phyloP scores from a whole-genome alignment of 1,140 invertebrate species.

The Sipha flava region DNA sequence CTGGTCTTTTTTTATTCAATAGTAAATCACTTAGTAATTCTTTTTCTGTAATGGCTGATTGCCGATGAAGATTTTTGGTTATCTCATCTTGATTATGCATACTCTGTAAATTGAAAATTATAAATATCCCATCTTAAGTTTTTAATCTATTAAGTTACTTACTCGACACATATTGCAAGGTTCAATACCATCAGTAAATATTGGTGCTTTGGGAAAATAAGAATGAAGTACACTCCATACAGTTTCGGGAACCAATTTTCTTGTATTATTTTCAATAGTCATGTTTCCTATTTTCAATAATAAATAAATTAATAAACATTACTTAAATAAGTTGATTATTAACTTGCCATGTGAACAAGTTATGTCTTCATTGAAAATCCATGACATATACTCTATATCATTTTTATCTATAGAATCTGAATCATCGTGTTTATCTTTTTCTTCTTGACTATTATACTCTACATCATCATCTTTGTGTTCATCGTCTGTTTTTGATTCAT shows the following conservation, averaged over 20 bases:
- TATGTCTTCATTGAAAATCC: slow-evolving; percentile 37
- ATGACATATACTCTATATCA: slow-evolving; percentile 7
- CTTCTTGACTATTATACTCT: not conserved
- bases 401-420: slow-evolving; percentile 29
- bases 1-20: slow-evolving; percentile 33
- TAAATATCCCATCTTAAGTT: not conserved
- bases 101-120: slow-evolving; percentile 29
- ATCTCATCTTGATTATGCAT: slow-evolving; percentile 36
- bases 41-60: slow-evolving; percentile 36
- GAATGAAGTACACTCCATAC: slow-evolving; percentile 37
- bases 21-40: slow-evolving; percentile 33
- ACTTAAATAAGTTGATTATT: not conserved
- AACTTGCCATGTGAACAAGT: slow-evolving; percentile 37
- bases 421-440: slow-evolving; percentile 13
- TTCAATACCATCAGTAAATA: slow-evolving; percentile 34
- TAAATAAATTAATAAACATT: not conserved
- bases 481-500: not conserved
- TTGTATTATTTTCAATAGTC: slow-evolving; percentile 33
- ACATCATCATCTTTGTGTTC: slow-evolving; percentile 11
- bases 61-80: slow-evolving; percentile 27
- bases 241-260: slow-evolving; percentile 36
- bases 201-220: slow-evolving; percentile 37
- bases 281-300: slow-evolving; percentile 34
- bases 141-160: not conserved
- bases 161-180: slow-evolving; percentile 37